Base-by-base conservation (phyloP, 1,140 invertebrate genomes). In the Atta colombica region DNA sequence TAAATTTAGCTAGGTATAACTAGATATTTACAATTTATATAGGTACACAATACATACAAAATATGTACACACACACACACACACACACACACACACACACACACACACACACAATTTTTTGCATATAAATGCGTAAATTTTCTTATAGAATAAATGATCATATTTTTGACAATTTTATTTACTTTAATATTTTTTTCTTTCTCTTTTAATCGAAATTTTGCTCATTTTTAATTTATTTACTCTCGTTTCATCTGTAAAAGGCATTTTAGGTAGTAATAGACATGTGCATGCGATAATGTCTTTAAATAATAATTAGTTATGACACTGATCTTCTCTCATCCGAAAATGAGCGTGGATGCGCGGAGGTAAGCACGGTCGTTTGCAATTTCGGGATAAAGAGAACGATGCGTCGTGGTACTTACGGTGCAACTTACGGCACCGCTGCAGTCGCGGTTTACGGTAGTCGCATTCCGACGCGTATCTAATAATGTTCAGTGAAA, bases 401-500 rank as follows among this genome's bases (percentile, higher is more conserved):
- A 84, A 84, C 28, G 69, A 28, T 28, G 25, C 31, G 25, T 45
- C 39, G 55, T 75, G 77, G 63, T 78, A 66, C 77, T 72, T 71
- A 74, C 53, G 51, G 21, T 28, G 35, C 69, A 87, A 85, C 55
- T 89, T 90, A 90, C 87, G 82, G 66, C 87, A 81, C 78, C 77
- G 86, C 63, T 74, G 85, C 63, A 91, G 60, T 71, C 72, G 77
- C 65, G 90, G 86, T 92, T 93, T 93, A 93, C 93, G 92, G 93
- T 94, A 95, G 94, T 94, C 92, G 92, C 94, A 95, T 94, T 95
- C 94, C 93, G 88, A 82, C 92, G 92, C 94, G 94, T 94, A 94
- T 93, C 93, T 94, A 95, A 94, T 95, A 95, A 94, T 94, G 93
- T 93, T 93, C 92, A 94, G 94, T 94, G 94, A 95, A 95, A 95